A percentile compares a stretch with the other conserved stretches of the same genome.
Evolutionary conservation across 2,113 vertebrate genomes (phyloP).

Genomic region (Glaucidium brasilianum): DNA sequence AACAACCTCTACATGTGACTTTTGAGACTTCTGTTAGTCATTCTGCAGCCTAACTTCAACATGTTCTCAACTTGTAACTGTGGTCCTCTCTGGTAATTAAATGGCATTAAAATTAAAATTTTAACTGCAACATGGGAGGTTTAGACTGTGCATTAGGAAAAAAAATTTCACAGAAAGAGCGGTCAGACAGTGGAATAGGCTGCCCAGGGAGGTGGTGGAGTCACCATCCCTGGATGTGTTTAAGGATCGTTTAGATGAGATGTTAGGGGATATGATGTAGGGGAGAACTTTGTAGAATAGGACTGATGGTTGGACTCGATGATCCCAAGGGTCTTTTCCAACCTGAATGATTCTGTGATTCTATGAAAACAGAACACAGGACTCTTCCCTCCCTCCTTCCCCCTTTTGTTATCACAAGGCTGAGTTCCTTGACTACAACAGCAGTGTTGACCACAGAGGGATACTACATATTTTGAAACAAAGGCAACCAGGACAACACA

Average conservation of each 20-base stretch:
- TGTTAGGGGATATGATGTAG: no score
- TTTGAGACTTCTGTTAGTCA: not conserved
- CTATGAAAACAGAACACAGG: not conserved
- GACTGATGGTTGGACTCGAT: no score
- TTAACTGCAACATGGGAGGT: no score
- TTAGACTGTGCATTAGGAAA: no score
- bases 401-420: not conserved
- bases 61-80: not conserved
- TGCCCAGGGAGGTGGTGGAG: no score
- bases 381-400: not conserved
- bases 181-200: no score
- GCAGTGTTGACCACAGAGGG: not conserved
- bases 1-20: not conserved
- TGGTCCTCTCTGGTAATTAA: not conserved
- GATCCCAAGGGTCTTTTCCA: no score
- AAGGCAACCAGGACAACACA: not conserved
- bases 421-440: not conserved
- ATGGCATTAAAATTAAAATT: not conserved
- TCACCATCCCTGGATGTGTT: no score
- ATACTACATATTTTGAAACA: not conserved
- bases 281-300: no score
- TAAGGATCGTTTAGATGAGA: no score
- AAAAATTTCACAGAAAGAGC: no score
- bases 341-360: no score
- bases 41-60: not conserved